Base-by-base conservation (phyloP, 1,140 invertebrate species). In the Zeugodacus cucurbitae region DNA sequence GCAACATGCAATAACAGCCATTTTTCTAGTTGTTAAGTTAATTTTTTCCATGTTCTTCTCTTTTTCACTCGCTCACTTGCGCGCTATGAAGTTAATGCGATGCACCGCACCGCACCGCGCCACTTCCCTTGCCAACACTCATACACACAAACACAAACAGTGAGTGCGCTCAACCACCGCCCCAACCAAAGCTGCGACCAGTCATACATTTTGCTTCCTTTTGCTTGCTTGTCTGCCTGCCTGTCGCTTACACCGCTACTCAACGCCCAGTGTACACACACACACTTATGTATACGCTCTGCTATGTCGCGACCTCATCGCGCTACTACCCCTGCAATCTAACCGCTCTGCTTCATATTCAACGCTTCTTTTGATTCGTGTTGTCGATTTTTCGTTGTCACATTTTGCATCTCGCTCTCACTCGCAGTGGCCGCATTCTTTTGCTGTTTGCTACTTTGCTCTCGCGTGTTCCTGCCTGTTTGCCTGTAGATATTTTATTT, bases 11-110 rank as follows among this genome's bases (percentile, higher is more conserved):
- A 92, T 92, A 92, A 92, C 92, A 92, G 92, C 92, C 92, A 93
- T 93, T 93, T 93, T 93, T 92, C 92, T 92, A 93, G 92, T 93
- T 93, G 92, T 93, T 92, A 93, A 93, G 92, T 93, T 93, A 93
- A 93, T 93, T 93, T 93, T 88, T 93, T 92, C 92, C 92, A 92
- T 93, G 92, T 93, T 93, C 91, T 92, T 88, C 92, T 93, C 91
- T 92, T 88, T 89, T 91, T 91, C 90, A 89, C 91, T 91, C 90
- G 90, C 90, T 89, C 86, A 48, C 74, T 82, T 48, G 74, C 14
- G 82, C 78, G 57, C 29, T 88, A 64, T n/a, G 26, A 58, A 20
- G 20, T 41, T 82, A 29, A 14, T 26, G 41, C 87, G 89, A 86
- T 87, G 88, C 89, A 88, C 29, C 67, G 32, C 34, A 41, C 67